phyloP scores from a whole-genome alignment of 1,140 invertebrate species.

The Drosophila lacteicornis region DNA sequence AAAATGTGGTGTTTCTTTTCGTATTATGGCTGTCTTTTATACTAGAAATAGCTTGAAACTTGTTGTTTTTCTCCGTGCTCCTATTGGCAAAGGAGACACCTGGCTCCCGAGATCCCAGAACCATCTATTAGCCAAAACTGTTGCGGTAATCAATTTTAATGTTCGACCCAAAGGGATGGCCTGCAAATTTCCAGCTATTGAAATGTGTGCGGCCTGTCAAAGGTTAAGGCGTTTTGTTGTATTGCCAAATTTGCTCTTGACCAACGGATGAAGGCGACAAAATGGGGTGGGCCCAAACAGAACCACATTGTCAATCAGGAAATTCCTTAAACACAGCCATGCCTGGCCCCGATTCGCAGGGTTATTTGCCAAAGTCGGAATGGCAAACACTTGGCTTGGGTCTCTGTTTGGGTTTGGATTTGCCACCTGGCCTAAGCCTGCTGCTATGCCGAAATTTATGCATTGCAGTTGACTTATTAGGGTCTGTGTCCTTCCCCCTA shows the following conservation, averaged over 20 bases:
- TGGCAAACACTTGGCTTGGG: slow-evolving; percentile 63
- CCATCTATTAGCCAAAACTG: slow-evolving; percentile 20
- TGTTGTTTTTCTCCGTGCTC: too few relatives aligned
- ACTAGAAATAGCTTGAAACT: not conserved
- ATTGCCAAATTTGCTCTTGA: slow-evolving; percentile 62
- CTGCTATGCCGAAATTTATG: slow-evolving; percentile 64
- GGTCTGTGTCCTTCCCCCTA: slow-evolving; percentile 25
- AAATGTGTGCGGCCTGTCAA: slow-evolving; percentile 71
- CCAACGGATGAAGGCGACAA: slow-evolving; percentile 23
- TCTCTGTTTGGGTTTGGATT: slow-evolving; percentile 36
- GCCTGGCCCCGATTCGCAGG: not conserved
- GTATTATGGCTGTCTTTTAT: too few relatives aligned
- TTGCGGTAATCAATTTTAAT: slow-evolving; percentile 71
- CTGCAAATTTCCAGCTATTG: slow-evolving; percentile 55
- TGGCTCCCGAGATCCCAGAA: slow-evolving; percentile 5
- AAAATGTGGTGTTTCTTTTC: slow-evolving; percentile 2
- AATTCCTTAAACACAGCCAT: slow-evolving; percentile 55
- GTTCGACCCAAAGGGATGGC: slow-evolving; percentile 35
- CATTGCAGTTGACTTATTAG: slow-evolving; percentile 79
- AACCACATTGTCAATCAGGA: slow-evolving; percentile 73
- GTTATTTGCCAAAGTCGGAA: slow-evolving; percentile 66
- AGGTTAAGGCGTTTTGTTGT: slow-evolving; percentile 67
- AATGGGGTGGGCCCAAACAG: slow-evolving; percentile 10
- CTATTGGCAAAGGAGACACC: not conserved
- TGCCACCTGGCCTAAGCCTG: slow-evolving; percentile 38